Evolutionary conservation across 2,888 invertebrate species (phyloP), one percentile per base, ranked within the genome.

Genomic region (Drosophila anceps): DNA sequence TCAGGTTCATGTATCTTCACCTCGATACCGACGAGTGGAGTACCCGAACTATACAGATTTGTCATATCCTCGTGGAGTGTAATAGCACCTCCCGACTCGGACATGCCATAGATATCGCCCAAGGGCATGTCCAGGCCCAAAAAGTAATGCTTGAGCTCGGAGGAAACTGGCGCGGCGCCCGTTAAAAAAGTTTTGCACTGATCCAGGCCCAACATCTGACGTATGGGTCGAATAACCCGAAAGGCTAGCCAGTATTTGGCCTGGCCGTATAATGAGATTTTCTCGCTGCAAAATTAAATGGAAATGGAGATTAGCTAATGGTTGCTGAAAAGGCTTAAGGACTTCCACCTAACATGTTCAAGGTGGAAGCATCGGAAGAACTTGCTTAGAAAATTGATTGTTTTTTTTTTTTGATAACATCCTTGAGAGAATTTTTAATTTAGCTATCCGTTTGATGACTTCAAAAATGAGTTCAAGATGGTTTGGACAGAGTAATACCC

Each of bases 31-130:
- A 94, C 93, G 5, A 97, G 81, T 0, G 95, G 93, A 76, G 93
- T 94, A 0, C 98, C 98, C 10, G 96, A 95, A 70, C 96, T 95
- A 54, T 95, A 95, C 24, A 97, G 89, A 75, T 95, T 89, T 2
- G 93, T 76, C 15, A 73, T 60, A 0, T 76, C 50, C 6, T 74
- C 59, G 46, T 88, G 72, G 0, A 82, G 15, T 6, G 96, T 91
- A 0, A 96, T 94, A 82, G 97, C 97, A 0, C 96, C 97, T 1
- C 97, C 97, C n/a, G 95, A 95, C 92, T 98, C 98, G 6, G 97
- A 96, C 96, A 98, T 96, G n/a, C 98, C 98, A 86, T 97, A 98
- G 2, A 95, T 95, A 72, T 98, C 98, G 86, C 95, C 94, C 31
- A 98, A 93, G 0, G 96, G 96, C 70, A 98, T 95, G 91, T 98